phyloP scores from a whole-genome alignment of 2,888 invertebrate species.

The Andrena dorsata region DNA sequence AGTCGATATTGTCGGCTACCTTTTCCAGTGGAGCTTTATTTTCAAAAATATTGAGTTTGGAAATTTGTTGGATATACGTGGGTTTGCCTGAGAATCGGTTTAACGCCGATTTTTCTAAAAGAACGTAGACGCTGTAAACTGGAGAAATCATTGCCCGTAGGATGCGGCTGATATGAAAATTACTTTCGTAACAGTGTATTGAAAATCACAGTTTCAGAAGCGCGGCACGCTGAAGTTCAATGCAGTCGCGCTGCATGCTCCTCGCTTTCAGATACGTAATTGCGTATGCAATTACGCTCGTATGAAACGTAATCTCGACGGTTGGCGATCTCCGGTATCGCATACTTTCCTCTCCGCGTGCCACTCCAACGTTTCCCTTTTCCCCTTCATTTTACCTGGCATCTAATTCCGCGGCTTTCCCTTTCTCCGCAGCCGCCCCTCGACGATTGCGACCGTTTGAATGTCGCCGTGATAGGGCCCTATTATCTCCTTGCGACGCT shows the following conservation, averaged over 20 bases:
- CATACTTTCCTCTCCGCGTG: constrained; percentile 36
- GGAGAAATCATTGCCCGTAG: neutral
- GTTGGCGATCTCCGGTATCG: constrained; percentile 26
- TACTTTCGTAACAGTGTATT: neutral
- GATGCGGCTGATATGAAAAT: neutral
- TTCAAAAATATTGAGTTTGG: no score
- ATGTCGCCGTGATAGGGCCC: constrained; percentile 27
- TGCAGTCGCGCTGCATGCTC: neutral
- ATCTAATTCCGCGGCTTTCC: constrained; percentile 39
- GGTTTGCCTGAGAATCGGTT: no score
- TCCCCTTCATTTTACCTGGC: constrained; percentile 38
- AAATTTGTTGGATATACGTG: no score
- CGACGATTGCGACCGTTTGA: constrained; percentile 50
- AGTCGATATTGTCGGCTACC: no score
- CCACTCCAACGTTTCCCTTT: constrained; percentile 36
- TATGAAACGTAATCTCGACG: constrained; percentile 41
- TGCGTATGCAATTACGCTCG: constrained; percentile 45
- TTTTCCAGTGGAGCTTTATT: no score
- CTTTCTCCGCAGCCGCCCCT: constrained; percentile 17
- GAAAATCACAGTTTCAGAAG: neutral
- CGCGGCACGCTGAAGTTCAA: neutral
- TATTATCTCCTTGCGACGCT: constrained; percentile 23
- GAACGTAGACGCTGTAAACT: neutral
- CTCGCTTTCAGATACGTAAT: constrained; percentile 43
- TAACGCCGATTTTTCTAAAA: neutral